A percentile compares a stretch with the other conserved stretches of the same genome.
phyloP scores from a whole-genome alignment of 2,888 invertebrate species.

The Drosophila helvetica region DNA sequence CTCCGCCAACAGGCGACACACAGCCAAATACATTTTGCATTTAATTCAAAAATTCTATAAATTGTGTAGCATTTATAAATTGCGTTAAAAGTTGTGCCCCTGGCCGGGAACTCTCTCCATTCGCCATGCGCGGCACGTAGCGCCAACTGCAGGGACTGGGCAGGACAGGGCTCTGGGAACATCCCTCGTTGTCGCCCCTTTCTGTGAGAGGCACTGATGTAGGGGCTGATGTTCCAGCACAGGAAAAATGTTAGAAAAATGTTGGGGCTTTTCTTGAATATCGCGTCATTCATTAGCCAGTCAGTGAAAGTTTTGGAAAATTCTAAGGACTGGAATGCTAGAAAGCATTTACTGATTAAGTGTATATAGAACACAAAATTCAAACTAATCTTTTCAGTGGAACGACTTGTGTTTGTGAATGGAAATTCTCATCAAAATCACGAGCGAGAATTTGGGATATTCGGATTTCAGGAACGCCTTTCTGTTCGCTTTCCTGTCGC shows the following conservation, averaged over 20 bases:
- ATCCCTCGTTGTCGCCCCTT: constrained; percentile 61
- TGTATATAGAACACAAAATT: background rate
- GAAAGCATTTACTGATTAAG: background rate
- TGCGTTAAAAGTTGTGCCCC: constrained; percentile 72
- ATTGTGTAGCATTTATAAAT: constrained; percentile 73
- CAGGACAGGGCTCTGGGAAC: constrained; percentile 29
- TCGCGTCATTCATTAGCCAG: background rate
- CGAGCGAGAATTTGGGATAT: background rate
- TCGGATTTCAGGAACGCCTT: background rate
- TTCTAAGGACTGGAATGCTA: no score
- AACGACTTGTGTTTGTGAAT: background rate
- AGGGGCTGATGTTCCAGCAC: background rate
- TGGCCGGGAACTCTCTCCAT: constrained; percentile 54
- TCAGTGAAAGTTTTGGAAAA: no score
- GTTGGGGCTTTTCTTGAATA: background rate
- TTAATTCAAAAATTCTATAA: constrained; percentile 77
- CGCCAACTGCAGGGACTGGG: constrained; percentile 25
- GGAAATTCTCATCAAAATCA: background rate
- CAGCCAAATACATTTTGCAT: constrained; percentile 51
- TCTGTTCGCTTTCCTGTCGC: constrained; percentile 7
- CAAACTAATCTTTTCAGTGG: background rate
- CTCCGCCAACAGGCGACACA: constrained; percentile 21
- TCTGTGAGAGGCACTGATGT: constrained; percentile 23
- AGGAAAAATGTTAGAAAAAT: background rate
- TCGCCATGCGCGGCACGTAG: constrained; percentile 67